Evolutionary conservation across 2,797 vertebrate species (phyloP).

Genomic region (Salarias fasciatus): DNA sequence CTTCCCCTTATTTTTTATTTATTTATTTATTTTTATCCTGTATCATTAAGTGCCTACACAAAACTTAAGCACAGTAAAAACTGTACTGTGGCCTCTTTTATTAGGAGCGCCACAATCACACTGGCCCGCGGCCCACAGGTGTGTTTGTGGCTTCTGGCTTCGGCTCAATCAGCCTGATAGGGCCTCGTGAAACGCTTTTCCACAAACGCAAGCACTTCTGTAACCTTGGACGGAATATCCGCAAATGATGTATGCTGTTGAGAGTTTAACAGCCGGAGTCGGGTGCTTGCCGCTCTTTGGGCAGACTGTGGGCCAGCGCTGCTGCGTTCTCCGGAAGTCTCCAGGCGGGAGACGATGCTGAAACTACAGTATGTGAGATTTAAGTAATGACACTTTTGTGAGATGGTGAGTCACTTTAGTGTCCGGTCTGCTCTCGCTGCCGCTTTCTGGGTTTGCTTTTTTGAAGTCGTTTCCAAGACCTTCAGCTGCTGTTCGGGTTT

Average conservation of each 20-base stretch:
- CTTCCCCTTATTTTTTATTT: constrained; percentile 1
- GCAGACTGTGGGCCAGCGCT: constrained; percentile 5
- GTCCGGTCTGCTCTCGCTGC: too few species aligned
- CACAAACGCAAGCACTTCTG: constrained; percentile 62
- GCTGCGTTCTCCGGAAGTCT: background rate
- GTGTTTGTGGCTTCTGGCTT: constrained; percentile 46
- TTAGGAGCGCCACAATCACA: constrained; percentile 26
- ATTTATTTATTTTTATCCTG: constrained; percentile 1
- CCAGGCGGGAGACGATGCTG: background rate
- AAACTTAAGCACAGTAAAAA: constrained; percentile 33
- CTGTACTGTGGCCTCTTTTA: constrained; percentile 28
- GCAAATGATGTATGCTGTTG: constrained; percentile 55
- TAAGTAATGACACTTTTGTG: too few species aligned
- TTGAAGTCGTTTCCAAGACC: too few species aligned
- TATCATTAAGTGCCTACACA: constrained; percentile 37
- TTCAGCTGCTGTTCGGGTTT: too few species aligned
- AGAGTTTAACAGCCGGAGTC: constrained; percentile 54
- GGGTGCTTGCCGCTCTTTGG: constrained; percentile 27
- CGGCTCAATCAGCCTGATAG: constrained; percentile 47
- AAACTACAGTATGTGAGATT: too few species aligned
- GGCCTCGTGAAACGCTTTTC: constrained; percentile 55
- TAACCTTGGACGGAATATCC: constrained; percentile 65
- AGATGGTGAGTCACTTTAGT: too few species aligned
- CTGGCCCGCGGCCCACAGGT: constrained; percentile 62
- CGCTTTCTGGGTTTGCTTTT: too few species aligned